Conservation (phyloP, 2,888 invertebrate species). For the Hirtodrosophila histrioides region DNA sequence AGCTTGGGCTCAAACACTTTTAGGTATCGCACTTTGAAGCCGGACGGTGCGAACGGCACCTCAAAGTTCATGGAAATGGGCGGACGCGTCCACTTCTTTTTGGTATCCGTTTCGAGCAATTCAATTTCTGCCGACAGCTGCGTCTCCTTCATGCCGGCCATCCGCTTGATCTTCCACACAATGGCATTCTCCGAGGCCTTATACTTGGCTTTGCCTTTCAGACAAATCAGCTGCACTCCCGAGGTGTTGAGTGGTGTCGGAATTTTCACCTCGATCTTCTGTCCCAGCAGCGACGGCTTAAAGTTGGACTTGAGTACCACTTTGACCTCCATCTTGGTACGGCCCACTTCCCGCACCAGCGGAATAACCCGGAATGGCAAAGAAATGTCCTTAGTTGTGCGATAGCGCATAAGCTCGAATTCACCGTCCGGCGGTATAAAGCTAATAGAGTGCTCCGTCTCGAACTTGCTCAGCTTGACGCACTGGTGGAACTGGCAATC, state of each 20-base stretch:
- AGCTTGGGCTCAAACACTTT: slow-evolving; percentile 99
- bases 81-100: slow-evolving; percentile 99
- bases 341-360: slow-evolving; percentile 97
- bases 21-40: slow-evolving; percentile 99
- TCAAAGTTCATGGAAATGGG: slow-evolving; percentile 99
- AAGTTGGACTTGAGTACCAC: slow-evolving; percentile 99
- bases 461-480: slow-evolving; percentile 99
- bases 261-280: slow-evolving; percentile 99
- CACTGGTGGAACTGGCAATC: slow-evolving; percentile 99
- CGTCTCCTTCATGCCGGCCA: slow-evolving; percentile 99
- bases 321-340: slow-evolving; percentile 99
- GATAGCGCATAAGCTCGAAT: slow-evolving; percentile 99
- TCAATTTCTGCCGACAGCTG: slow-evolving; percentile 99
- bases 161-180: slow-evolving; percentile 96
- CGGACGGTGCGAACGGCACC: slow-evolving; percentile 99
- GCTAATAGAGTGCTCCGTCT: slow-evolving; percentile 99
- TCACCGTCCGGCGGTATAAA: slow-evolving; percentile 99
- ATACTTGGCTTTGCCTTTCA: slow-evolving; percentile 99
- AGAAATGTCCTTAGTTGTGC: slow-evolving; percentile 99
- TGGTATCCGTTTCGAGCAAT: slow-evolving; percentile 98
- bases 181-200: slow-evolving; percentile 99
- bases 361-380: slow-evolving; percentile 99
- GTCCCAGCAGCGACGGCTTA: slow-evolving; percentile 98
- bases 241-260: slow-evolving; percentile 99
- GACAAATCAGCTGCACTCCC: slow-evolving; percentile 98